These are phyloP conservation scores for Oscheius sp. DNA, from an alignment of 2,888 invertebrate species.

Conservation along the genomic window DNA sequence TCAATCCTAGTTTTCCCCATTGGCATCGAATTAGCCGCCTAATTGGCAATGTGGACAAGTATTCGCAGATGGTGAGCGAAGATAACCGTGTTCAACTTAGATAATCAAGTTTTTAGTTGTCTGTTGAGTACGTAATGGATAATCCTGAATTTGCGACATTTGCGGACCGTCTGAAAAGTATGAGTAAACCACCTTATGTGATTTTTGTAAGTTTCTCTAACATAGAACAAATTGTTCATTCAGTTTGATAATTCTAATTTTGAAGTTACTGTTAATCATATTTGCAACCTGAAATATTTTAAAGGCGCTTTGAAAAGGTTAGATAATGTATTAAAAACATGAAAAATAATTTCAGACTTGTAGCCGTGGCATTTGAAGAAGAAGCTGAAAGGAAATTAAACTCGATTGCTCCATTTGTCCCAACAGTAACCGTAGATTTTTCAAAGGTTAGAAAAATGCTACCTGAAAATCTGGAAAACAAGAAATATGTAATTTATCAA, in stretches of 20 bases:
- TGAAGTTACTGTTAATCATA: slow-evolving; percentile 49
- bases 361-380: slow-evolving; percentile 41
- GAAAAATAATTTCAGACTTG: slow-evolving; percentile 25
- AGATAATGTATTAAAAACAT: not conserved
- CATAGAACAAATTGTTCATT: not conserved
- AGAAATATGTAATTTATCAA: slow-evolving; percentile 48
- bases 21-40: slow-evolving; percentile 38
- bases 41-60: slow-evolving; percentile 35
- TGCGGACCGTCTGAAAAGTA: slow-evolving; percentile 30
- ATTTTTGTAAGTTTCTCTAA: slow-evolving; percentile 37
- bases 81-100: not conserved
- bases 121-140: slow-evolving; percentile 37
- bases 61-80: slow-evolving; percentile 40
- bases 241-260: slow-evolving; percentile 50
- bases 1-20: slow-evolving; percentile 24
- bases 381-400: slow-evolving; percentile 34
- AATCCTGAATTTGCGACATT: slow-evolving; percentile 36
- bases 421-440: slow-evolving; percentile 43
- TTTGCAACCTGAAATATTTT: slow-evolving; percentile 51
- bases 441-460: slow-evolving; percentile 31
- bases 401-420: slow-evolving; percentile 38
- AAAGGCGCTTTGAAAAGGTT: slow-evolving; percentile 35
- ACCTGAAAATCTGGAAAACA: slow-evolving; percentile 40
- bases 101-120: slow-evolving; percentile 30
- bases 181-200: slow-evolving; percentile 42